Evolutionary conservation across 2,797 vertebrate species (phyloP).

Genomic region (Platyrinchus mystaceus): DNA sequence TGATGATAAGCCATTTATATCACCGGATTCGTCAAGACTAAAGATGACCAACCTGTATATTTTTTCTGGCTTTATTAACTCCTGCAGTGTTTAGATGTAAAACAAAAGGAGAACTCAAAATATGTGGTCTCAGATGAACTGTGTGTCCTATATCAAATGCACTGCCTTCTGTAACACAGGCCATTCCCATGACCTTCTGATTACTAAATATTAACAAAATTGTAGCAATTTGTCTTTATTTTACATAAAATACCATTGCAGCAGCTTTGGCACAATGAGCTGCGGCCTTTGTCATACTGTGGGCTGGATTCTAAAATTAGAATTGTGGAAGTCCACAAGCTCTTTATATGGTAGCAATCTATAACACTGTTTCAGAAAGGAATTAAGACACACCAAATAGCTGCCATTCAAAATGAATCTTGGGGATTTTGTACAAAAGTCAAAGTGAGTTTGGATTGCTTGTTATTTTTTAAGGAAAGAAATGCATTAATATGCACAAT

Average conservation of each 20-base stretch:
- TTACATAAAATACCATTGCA: background rate
- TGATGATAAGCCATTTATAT: background rate
- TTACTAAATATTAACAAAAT: background rate
- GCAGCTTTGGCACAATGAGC: background rate
- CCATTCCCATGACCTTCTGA: background rate
- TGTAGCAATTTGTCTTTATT: background rate
- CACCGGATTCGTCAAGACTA: background rate
- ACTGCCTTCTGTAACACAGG: background rate
- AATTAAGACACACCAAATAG: background rate
- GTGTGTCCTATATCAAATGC: background rate
- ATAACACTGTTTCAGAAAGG: background rate
- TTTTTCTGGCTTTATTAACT: background rate
- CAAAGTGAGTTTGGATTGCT: slow-evolving; percentile 1
- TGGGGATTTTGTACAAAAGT: background rate
- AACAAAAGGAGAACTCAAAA: background rate
- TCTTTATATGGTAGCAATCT: background rate
- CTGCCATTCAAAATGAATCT: background rate
- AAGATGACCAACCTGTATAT: background rate
- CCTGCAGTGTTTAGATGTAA: background rate
- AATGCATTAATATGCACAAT: slow-evolving; percentile 41
- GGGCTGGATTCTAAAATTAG: background rate
- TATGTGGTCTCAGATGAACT: background rate
- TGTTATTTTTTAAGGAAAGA: background rate
- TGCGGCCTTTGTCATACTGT: background rate
- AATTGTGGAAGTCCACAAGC: background rate